phyloP scores from a whole-genome alignment of 2,797 vertebrate species.

The Lutjanus argentimaculatus region DNA sequence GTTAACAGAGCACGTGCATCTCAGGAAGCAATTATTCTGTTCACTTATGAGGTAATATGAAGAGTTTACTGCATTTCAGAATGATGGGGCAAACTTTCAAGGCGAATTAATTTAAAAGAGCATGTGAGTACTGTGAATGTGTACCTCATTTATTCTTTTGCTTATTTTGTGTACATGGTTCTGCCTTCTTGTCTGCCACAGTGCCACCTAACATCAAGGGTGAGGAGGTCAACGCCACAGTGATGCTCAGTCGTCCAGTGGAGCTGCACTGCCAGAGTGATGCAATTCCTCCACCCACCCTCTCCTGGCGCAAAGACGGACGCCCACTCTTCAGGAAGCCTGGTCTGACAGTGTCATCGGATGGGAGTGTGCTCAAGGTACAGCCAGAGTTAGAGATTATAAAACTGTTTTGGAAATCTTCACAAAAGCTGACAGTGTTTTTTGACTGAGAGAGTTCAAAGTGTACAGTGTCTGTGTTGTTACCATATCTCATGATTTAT shows the following conservation, averaged over 20 bases:
- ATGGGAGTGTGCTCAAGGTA: conserved; percentile 89
- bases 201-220: conserved; percentile 96
- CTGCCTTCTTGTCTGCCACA: conserved; percentile 65
- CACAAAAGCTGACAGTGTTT: no score
- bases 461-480: background rate
- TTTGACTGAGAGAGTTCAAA: no score
- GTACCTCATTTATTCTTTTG: background rate
- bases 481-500: background rate
- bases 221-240: conserved; percentile 94
- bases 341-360: conserved; percentile 87
- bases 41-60: conserved; percentile 41
- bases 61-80: background rate
- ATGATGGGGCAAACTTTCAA: conserved; percentile 2
- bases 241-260: conserved; percentile 86
- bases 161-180: background rate
- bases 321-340: conserved; percentile 89
- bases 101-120: conserved; percentile 3
- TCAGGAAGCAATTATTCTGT: conserved; percentile 49
- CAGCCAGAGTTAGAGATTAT: background rate
- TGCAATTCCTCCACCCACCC: conserved; percentile 90
- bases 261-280: conserved; percentile 92
- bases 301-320: conserved; percentile 93
- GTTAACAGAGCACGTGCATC: conserved; percentile 8
- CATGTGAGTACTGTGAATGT: background rate
- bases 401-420: background rate